Conservation (phyloP, 1,140 invertebrate species). For the Akabosia matsudoensis region DNA sequence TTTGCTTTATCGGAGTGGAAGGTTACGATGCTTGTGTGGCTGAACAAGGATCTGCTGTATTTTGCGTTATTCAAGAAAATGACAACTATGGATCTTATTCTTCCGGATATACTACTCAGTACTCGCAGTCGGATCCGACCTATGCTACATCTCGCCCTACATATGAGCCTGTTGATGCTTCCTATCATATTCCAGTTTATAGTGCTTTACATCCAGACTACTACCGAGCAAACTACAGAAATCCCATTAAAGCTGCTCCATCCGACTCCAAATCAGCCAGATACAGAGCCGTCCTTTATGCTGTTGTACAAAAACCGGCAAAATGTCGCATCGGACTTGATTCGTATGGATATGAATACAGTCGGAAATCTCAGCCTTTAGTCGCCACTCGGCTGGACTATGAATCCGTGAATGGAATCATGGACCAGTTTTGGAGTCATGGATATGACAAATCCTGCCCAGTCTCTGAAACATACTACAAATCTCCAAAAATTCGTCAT, state of each 20-base stretch:
- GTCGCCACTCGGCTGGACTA: slow-evolving; percentile 31
- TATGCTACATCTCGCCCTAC: not conserved
- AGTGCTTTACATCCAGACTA: not conserved
- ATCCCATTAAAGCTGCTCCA: not conserved
- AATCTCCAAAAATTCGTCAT: slow-evolving; percentile 13
- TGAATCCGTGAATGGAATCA: slow-evolving; percentile 23
- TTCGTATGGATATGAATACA: slow-evolving; percentile 23
- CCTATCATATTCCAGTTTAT: not conserved
- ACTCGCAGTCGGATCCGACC: no score
- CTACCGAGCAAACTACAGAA: not conserved
- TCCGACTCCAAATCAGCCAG: slow-evolving; percentile 18
- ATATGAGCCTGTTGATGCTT: not conserved
- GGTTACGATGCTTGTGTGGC: slow-evolving; percentile 45
- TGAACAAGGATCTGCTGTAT: slow-evolving; percentile 39
- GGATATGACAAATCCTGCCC: slow-evolving; percentile 38
- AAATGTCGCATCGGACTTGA: slow-evolving; percentile 20
- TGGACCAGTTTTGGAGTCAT: slow-evolving; percentile 36
- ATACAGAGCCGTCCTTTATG: slow-evolving; percentile 36
- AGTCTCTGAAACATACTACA: slow-evolving; percentile 31
- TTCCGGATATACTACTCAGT: not conserved
- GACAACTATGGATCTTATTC: slow-evolving; percentile 23
- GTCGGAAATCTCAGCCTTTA: slow-evolving; percentile 34
- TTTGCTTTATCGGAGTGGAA: slow-evolving; percentile 39
- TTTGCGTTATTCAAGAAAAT: slow-evolving; percentile 35
- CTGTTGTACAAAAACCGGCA: slow-evolving; percentile 35